Evolutionary conservation across 2,113 vertebrate genomes (phyloP), one percentile per base, ranked within the genome.

Genomic region (Xyliphius kryptos): DNA sequence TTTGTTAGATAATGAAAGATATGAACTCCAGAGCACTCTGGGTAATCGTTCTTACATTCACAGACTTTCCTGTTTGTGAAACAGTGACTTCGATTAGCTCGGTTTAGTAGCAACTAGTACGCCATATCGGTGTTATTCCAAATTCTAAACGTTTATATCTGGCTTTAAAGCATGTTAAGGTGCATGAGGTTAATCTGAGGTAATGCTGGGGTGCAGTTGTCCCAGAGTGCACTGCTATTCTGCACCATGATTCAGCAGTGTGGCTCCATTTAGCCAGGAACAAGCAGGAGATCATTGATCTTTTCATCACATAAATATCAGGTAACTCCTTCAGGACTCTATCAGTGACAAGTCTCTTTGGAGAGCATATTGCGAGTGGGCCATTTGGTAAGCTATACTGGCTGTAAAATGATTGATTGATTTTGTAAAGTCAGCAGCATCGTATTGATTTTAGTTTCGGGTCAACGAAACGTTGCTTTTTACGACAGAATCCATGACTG

Each of bases 251-350:
- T 66, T 61, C 56, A 60, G 61, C 65, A 9, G 49, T 26, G 22
- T 17, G 37, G 47, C 61, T 68, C 16, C 22, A 11, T 50, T 63
- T 40, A 22, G 50, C 64, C 40, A 12, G 9, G 49, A 59, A 17
- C 38, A 15, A 40, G 65, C 60, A 26, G 64, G 54, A 63, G 59
- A 59, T 61, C 71, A 66, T 69, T 66, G 71, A 69, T 68, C 71
- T 68, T 38, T 56, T 43, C 60, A 58, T 58, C 63, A 47, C 47
- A 67, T 72, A 65, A 70, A 71, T 69, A 68, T 69, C 64, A 68
- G 67, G 66, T 74, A 56, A 68, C 54, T 50, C 36, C 19, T 72
- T 51, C 48, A 52, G 64, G 32, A 57, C 20, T 41, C 37, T 20
- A 26, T 58, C 37, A 36, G 38, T 44, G 64, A 41, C 64, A 16